Conservation (phyloP, 2,113 vertebrate species). For the Microcebus tavaratra region DNA sequence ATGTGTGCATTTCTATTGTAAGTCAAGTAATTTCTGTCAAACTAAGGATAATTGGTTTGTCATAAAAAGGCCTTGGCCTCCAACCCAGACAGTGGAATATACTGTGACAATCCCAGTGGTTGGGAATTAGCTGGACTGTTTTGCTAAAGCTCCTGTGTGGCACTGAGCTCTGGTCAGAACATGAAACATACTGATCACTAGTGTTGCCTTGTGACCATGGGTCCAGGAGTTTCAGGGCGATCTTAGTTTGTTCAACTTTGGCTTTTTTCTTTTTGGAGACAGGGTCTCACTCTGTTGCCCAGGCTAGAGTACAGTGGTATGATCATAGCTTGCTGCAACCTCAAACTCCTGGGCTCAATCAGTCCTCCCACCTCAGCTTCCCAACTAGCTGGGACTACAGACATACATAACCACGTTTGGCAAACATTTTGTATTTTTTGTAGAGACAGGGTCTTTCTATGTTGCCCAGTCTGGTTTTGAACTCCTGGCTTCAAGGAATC, state of each 20-base stretch:
- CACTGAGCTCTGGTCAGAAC: not conserved
- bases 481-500: not conserved
- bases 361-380: not conserved
- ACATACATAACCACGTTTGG: not conserved
- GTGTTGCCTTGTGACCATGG: not conserved
- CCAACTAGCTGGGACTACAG: not conserved
- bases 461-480: not conserved
- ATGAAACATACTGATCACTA: not conserved
- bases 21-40: slow-evolving; percentile 22
- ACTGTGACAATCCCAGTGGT: not conserved
- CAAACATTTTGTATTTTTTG: not conserved
- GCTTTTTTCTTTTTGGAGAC: not conserved
- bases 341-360: not conserved
- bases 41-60: not conserved
- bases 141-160: not conserved
- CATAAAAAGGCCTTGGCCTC: not conserved
- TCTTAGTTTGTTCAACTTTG: not conserved
- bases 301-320: not conserved
- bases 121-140: not conserved
- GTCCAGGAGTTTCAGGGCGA: not conserved
- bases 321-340: not conserved
- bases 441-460: not conserved
- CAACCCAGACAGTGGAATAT: not conserved
- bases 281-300: not conserved
- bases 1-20: not conserved